Percentiles rank a stretch among this genome's conserved stretches.
These are phyloP conservation scores for Cerastoderma edule DNA, from an alignment of 2,888 invertebrate genomes.

Conservation along the genomic window DNA sequence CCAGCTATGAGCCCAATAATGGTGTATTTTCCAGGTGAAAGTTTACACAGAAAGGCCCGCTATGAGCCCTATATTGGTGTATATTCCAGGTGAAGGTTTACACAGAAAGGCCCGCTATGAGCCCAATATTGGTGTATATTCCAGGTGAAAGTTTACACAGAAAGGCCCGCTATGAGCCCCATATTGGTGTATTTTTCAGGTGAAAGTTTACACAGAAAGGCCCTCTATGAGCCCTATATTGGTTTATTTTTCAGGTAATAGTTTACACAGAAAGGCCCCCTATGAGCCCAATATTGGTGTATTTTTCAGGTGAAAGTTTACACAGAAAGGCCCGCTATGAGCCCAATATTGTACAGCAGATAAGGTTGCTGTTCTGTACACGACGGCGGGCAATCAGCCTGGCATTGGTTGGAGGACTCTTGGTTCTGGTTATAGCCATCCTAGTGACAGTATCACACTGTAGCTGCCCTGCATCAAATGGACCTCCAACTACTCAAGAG, in stretches of 20 bases:
- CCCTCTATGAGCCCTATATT: too few relatives aligned
- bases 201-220: too few relatives aligned
- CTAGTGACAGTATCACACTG: slow-evolving; percentile 92
- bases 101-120: too few relatives aligned
- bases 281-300: not conserved
- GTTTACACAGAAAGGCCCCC: not conserved
- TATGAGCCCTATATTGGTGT: too few relatives aligned
- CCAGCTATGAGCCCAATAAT: too few relatives aligned
- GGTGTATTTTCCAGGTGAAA: too few relatives aligned
- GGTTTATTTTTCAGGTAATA: not conserved
- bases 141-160: too few relatives aligned
- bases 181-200: too few relatives aligned
- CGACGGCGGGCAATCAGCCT: slow-evolving; percentile 89
- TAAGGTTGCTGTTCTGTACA: slow-evolving; percentile 77
- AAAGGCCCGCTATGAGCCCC: too few relatives aligned
- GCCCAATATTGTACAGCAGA: slow-evolving; percentile 87
- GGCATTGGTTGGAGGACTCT: slow-evolving; percentile 80
- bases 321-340: slow-evolving; percentile 89
- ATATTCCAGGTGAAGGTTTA: too few relatives aligned
- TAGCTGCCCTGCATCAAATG: not conserved
- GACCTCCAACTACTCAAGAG: not conserved
- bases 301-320: slow-evolving; percentile 86
- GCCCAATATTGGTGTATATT: too few relatives aligned
- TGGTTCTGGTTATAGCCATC: slow-evolving; percentile 87
- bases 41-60: too few relatives aligned